Evolutionary conservation across 2,888 invertebrate species (phyloP), one percentile per base, ranked within the genome.

Genomic region (Busseola fusca): DNA sequence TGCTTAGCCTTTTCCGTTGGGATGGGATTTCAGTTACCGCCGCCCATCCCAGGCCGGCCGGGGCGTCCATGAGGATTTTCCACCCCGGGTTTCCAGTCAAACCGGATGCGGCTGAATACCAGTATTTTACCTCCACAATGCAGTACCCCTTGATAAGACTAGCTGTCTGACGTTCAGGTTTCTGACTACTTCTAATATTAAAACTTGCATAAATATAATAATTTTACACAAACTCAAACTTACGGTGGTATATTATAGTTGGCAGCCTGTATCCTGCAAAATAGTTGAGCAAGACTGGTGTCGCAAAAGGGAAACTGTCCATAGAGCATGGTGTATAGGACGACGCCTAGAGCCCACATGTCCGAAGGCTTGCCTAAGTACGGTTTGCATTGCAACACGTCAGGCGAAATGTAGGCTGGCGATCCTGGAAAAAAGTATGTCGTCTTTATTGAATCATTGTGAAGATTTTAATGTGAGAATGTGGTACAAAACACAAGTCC

Each of bases 281-380:
- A 98, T 40, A 98, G 94, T 88, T 97, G 97, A 6, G 97, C 96
- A 0, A 97, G 96, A 74, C 96, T 97, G 64, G 97, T 97, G 87
- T 98, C 97, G 85, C 97, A 98, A 94, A 98, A 98, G 0, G 98
- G 98, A 88, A 98, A 98, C 93, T 97, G 97, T 0, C 98, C 98
- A 88, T 97, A 98, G 18, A 98, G 92, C 97, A 98, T 97, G 0
- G 98, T 98, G 89, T 97, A 98, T 0, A 98, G 91, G 0, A 98
- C 97, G 27, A 98, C 97, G 0, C 98, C 98, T 4, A 98, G 89
- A 0, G 98, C 97, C 98, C 98, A 98, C 97, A 98, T 97, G 88
- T 98, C 98, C 0, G 97, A 97, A 0, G 98, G 98, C 89, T 98
- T 98, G 84, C 98, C 98, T 34, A 96, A 92, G 90, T 98, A 98